These are phyloP conservation scores for Idaea aversata DNA, from an alignment of 2,888 invertebrate genomes.

Conservation along the genomic window DNA sequence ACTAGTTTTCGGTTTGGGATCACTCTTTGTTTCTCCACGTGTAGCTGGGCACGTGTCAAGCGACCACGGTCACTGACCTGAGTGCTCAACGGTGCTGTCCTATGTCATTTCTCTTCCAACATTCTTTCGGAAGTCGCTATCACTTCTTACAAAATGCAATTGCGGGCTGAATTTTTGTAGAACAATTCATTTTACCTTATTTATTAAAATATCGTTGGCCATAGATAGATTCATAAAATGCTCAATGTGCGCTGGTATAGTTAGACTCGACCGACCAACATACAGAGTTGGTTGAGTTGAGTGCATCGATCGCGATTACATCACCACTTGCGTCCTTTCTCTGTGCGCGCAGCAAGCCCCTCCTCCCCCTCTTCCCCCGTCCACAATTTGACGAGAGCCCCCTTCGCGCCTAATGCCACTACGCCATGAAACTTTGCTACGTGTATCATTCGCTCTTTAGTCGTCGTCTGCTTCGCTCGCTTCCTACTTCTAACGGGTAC, in stretches of 20 bases:
- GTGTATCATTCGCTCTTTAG: slow-evolving; percentile 71
- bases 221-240: slow-evolving; percentile 3
- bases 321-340: slow-evolving; percentile 77
- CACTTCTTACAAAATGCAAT: not conserved
- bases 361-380: slow-evolving; percentile 40
- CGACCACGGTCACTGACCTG: slow-evolving; percentile 56
- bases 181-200: slow-evolving; percentile 1
- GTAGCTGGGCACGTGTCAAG: slow-evolving; percentile 49
- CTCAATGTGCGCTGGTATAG: slow-evolving; percentile 45
- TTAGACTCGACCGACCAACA: slow-evolving; percentile 19
- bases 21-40: slow-evolving; percentile 45
- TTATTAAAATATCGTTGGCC: slow-evolving; percentile 7
- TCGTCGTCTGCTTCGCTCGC: slow-evolving; percentile 58
- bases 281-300: slow-evolving; percentile 40
- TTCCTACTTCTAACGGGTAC: slow-evolving; percentile 36
- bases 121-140: slow-evolving; percentile 5
- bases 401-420: slow-evolving; percentile 50
- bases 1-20: slow-evolving; percentile 17
- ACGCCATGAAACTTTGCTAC: slow-evolving; percentile 57
- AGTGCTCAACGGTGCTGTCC: slow-evolving; percentile 17
- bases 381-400: slow-evolving; percentile 42
- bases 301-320: slow-evolving; percentile 80
- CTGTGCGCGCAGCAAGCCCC: slow-evolving; percentile 72
- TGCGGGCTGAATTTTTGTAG: not conserved
- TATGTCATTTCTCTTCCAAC: slow-evolving; percentile 10